Evolutionary conservation across 2,797 vertebrate genomes (phyloP).

Genomic region (Bradypodion ventrale): DNA sequence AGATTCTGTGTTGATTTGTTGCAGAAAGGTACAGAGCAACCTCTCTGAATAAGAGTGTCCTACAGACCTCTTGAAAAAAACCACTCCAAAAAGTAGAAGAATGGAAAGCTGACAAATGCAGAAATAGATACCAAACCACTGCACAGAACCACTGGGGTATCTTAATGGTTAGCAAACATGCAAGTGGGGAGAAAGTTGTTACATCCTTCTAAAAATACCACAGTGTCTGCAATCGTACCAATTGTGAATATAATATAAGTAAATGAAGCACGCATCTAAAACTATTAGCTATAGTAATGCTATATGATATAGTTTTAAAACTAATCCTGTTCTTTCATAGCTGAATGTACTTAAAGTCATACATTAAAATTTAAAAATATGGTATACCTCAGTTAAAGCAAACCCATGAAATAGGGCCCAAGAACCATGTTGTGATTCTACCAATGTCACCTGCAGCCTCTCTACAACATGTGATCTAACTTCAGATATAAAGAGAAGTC

Average conservation of each 20-base stretch:
- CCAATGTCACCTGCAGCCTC: neutral
- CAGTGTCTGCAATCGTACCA: neutral
- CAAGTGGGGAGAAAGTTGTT: constrained; percentile 26
- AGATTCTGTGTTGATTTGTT: no score
- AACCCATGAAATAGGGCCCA: neutral
- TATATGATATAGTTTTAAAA: neutral
- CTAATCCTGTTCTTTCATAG: neutral
- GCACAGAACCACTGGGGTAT: constrained; percentile 43
- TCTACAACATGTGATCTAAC: neutral
- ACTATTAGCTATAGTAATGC: neutral
- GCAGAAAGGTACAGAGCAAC: no score
- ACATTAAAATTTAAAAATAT: neutral
- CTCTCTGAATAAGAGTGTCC: no score
- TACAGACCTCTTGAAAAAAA: neutral
- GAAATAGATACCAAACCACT: neutral
- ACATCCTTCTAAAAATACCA: constrained; percentile 44
- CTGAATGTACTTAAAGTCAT: neutral
- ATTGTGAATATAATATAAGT: neutral
- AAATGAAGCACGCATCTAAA: constrained; percentile 13
- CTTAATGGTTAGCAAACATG: neutral
- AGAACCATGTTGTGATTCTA: neutral
- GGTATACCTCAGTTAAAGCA: neutral
- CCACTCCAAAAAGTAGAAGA: neutral
- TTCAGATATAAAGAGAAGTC: neutral
- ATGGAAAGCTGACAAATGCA: neutral